Evolutionary conservation across 2,797 vertebrate species (phyloP).

Genomic region (Synanceia verrucosa): DNA sequence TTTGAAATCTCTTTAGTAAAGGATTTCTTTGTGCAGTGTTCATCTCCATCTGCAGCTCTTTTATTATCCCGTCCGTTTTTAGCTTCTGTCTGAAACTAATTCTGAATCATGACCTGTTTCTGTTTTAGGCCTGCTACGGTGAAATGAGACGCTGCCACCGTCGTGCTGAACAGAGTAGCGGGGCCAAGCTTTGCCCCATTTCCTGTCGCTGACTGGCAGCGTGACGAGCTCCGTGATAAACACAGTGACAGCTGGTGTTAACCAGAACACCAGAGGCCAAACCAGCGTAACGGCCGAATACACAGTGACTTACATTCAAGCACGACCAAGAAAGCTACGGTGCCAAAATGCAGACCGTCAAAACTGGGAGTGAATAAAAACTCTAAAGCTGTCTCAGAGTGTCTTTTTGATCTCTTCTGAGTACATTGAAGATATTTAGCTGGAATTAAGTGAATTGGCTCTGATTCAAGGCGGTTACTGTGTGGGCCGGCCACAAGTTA

Average conservation of each 20-base stretch:
- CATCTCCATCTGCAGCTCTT: too few relatives aligned
- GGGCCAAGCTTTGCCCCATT: slow-evolving; percentile 17
- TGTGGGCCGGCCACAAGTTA: slow-evolving; percentile 14
- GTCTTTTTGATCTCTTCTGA: not conserved
- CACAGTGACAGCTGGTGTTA: slow-evolving; percentile 25
- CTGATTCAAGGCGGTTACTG: not conserved
- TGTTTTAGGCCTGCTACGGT: slow-evolving; percentile 12
- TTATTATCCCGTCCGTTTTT: not conserved
- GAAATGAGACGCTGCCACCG: slow-evolving; percentile 33
- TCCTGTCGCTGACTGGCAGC: slow-evolving; percentile 25
- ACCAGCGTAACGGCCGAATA: fast-evolving
- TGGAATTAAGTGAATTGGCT: slow-evolving; percentile 26
- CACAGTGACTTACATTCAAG: not conserved
- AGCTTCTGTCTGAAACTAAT: not conserved
- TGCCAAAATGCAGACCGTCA: not conserved
- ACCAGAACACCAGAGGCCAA: slow-evolving; percentile 15
- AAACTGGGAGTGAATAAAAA: slow-evolving; percentile 12
- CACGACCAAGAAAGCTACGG: not conserved
- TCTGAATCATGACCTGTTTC: slow-evolving; percentile 33
- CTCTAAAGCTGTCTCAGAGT: not conserved
- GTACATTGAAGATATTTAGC: slow-evolving; percentile 1
- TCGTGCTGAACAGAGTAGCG: not conserved
- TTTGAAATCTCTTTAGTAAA: not conserved
- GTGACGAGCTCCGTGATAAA: slow-evolving; percentile 29
- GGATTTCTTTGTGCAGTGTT: too few relatives aligned